Conservation (phyloP, 2,797 vertebrate genomes). For the Sus cebifrons region DNA sequence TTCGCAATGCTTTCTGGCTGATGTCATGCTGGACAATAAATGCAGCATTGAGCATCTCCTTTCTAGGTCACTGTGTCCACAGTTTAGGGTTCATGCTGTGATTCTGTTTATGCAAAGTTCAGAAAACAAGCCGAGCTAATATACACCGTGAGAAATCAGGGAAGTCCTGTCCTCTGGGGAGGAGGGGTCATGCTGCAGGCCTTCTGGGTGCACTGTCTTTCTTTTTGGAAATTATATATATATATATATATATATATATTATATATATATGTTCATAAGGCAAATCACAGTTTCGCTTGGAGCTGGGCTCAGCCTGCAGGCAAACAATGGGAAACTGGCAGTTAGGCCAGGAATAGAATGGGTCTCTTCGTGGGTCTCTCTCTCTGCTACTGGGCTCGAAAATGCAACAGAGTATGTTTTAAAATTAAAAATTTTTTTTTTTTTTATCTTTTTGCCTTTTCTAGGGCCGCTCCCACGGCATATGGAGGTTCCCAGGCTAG, state of each 20-base stretch:
- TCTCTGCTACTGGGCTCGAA: neutral
- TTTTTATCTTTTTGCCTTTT: no score
- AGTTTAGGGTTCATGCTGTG: neutral
- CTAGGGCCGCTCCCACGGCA: no score
- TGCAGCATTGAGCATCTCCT: constrained; percentile 41
- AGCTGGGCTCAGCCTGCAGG: constrained; percentile 30
- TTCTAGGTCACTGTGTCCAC: constrained; percentile 73
- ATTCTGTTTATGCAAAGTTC: constrained; percentile 33
- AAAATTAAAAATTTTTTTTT: neutral
- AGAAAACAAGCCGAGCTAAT: neutral
- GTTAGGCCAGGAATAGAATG: neutral
- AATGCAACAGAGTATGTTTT: neutral
- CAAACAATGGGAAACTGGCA: constrained; percentile 32
- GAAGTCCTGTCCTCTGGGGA: neutral
- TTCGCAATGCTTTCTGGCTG: constrained; percentile 74
- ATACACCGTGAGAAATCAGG: neutral
- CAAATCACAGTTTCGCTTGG: neutral
- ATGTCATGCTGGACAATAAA: constrained; percentile 75
- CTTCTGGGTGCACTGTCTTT: neutral
- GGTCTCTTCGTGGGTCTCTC: neutral
- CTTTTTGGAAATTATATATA: neutral
- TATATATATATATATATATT: neutral
- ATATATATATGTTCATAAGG: neutral
- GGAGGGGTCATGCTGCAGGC: neutral
- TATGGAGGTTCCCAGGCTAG: no score